phyloP scores from a whole-genome alignment of 2,888 invertebrate genomes.

The Polyploca ridens region DNA sequence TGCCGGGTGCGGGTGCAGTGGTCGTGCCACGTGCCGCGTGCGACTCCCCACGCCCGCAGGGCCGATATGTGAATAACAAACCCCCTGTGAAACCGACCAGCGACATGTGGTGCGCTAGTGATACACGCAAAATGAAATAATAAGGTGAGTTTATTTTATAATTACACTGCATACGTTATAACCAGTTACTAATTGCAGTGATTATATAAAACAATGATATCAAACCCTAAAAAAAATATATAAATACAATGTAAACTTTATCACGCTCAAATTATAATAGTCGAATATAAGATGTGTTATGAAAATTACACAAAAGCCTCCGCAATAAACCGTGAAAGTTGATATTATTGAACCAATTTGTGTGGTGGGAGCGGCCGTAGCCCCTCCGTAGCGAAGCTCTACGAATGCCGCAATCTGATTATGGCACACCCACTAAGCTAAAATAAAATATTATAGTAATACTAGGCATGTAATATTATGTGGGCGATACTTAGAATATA shows the following conservation, averaged over 20 bases:
- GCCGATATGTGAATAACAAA: conserved; percentile 61
- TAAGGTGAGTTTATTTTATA: conserved; percentile 62
- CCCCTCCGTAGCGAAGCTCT: conserved; percentile 70
- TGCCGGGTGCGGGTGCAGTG: conserved; percentile 60
- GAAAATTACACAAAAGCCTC: conserved; percentile 25
- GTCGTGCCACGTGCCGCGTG: conserved; percentile 52
- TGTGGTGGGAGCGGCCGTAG: conserved; percentile 72
- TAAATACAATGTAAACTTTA: background rate
- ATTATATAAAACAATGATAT: background rate
- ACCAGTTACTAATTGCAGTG: background rate
- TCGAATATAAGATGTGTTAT: background rate
- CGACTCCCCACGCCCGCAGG: conserved; percentile 33
- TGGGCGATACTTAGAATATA: background rate
- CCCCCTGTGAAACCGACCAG: conserved; percentile 55
- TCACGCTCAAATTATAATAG: background rate
- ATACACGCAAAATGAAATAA: conserved; percentile 78
- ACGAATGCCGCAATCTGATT: conserved; percentile 82
- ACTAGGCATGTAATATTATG: background rate
- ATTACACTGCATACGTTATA: background rate
- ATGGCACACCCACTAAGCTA: conserved; percentile 74
- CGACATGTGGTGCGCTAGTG: conserved; percentile 64
- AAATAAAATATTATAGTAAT: conserved; percentile 38
- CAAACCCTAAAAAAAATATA: background rate
- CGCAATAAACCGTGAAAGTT: conserved; percentile 27
- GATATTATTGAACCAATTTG: conserved; percentile 42